Percentiles rank a stretch among this genome's conserved stretches.
Conservation (phyloP, 2,888 invertebrate genomes). For the Poecilobothrus nobilitatus region DNA sequence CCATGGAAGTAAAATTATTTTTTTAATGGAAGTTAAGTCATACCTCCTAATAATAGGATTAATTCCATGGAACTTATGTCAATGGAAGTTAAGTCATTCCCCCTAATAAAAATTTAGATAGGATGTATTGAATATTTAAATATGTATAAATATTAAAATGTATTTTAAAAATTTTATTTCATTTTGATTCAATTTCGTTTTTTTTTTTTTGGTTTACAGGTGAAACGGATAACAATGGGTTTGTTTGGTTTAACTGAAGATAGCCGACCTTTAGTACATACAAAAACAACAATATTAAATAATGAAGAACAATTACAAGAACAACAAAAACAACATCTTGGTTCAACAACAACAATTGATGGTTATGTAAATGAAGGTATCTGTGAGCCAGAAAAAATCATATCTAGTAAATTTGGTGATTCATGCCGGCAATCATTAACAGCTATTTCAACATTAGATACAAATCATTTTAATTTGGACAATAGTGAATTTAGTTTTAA, state of each 20-base stretch:
- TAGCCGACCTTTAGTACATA: slow-evolving; percentile 63
- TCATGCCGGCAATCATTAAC: slow-evolving; percentile 41
- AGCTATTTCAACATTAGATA: slow-evolving; percentile 37
- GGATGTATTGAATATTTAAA: not conserved
- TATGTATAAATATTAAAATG: too few species aligned
- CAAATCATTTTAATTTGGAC: slow-evolving; percentile 35
- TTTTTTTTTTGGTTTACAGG: slow-evolving; percentile 30
- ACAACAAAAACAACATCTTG: slow-evolving; percentile 42
- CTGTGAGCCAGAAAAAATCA: slow-evolving; percentile 49
- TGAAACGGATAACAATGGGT: slow-evolving; percentile 68
- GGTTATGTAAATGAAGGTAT: slow-evolving; percentile 71
- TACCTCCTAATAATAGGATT: too few species aligned
- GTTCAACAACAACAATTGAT: slow-evolving; percentile 60
- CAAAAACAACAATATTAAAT: slow-evolving; percentile 50
- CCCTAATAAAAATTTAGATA: too few species aligned
- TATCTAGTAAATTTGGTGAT: slow-evolving; percentile 41
- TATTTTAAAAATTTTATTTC: too few species aligned
- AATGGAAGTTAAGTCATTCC: too few species aligned
- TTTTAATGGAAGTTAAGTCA: too few species aligned
- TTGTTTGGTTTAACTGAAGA: slow-evolving; percentile 58
- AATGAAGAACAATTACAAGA: slow-evolving; percentile 34
- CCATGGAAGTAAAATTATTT: too few species aligned
- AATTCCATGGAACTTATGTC: too few species aligned
- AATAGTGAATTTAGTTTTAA: slow-evolving; percentile 40
- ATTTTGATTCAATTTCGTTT: not conserved